Percentiles rank a stretch among this genome's conserved stretches.
phyloP scores from a whole-genome alignment of 2,888 invertebrate species.

The Megamerina dolium region DNA sequence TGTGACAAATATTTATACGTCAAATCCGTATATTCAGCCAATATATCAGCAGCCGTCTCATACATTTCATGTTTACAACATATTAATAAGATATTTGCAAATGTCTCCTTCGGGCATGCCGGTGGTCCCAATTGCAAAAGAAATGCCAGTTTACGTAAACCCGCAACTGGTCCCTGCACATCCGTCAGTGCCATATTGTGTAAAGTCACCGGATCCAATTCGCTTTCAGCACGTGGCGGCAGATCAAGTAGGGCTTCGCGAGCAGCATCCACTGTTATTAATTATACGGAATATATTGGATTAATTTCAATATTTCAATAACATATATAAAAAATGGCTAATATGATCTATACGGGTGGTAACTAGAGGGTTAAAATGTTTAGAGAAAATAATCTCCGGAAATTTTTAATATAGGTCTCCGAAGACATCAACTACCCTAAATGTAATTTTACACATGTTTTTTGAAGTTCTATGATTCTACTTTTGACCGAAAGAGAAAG shows the following conservation, averaged over 20 bases:
- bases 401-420: too few relatives aligned
- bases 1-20: slow-evolving; percentile 92
- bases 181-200: slow-evolving; percentile 93
- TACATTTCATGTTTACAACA: slow-evolving; percentile 98
- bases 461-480: too few relatives aligned
- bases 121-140: slow-evolving; percentile 85
- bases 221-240: slow-evolving; percentile 92
- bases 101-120: slow-evolving; percentile 91
- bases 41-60: slow-evolving; percentile 94
- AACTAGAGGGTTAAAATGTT: too few relatives aligned
- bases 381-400: too few relatives aligned
- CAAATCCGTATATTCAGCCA: slow-evolving; percentile 94
- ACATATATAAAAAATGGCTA: not conserved
- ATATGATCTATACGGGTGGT: too few relatives aligned
- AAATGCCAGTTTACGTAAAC: slow-evolving; percentile 75
- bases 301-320: too few relatives aligned
- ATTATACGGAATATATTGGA: too few relatives aligned
- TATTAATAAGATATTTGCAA: slow-evolving; percentile 86
- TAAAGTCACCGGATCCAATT: slow-evolving; percentile 93
- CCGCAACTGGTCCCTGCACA: slow-evolving; percentile 89
- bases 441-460: too few relatives aligned
- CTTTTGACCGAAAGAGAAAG: not conserved
- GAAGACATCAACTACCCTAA: too few relatives aligned
- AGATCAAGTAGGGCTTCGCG: slow-evolving; percentile 82
- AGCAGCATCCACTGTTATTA: slow-evolving; percentile 74